Percentiles rank a stretch among this genome's conserved stretches.
phyloP scores from a whole-genome alignment of 1,140 invertebrate species.

The Metopolophium dirhodum region DNA sequence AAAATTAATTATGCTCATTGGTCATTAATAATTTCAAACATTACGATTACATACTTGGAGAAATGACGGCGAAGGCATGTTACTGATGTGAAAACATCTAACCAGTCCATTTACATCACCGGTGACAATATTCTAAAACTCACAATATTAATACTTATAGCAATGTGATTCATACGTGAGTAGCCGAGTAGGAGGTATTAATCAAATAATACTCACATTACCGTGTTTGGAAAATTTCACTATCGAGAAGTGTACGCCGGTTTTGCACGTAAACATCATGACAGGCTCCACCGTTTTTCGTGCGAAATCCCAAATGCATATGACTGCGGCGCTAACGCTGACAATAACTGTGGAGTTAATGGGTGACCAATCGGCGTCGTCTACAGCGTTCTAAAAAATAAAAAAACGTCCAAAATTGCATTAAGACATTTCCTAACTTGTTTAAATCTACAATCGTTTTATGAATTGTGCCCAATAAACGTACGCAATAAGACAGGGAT shows the following conservation, averaged over 20 bases:
- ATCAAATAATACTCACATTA: not conserved
- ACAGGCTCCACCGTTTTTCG: constrained; percentile 59
- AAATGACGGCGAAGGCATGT: constrained; percentile 16
- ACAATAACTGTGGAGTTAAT: constrained; percentile 69
- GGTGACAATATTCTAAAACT: constrained; percentile 47
- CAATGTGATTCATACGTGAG: not conserved
- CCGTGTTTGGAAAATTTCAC: constrained; percentile 45
- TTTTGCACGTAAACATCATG: not conserved
- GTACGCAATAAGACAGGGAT: constrained; percentile 56
- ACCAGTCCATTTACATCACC: constrained; percentile 30
- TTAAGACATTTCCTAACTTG: no score
- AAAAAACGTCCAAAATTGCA: no score
- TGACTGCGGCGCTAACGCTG: constrained; percentile 65
- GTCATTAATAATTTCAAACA: not conserved
- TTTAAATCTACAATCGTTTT: no score
- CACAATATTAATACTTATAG: not conserved
- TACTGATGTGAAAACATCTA: constrained; percentile 36
- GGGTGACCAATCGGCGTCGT: constrained; percentile 68
- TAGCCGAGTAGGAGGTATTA: not conserved
- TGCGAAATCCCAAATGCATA: constrained; percentile 61
- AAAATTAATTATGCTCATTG: not conserved
- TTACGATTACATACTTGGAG: constrained; percentile 11
- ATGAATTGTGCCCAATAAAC: not conserved
- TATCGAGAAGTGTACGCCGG: not conserved
- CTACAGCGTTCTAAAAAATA: constrained; percentile 61